Evolutionary conservation across 2,113 vertebrate genomes (phyloP).

Genomic region (Dipodomys merriami): DNA sequence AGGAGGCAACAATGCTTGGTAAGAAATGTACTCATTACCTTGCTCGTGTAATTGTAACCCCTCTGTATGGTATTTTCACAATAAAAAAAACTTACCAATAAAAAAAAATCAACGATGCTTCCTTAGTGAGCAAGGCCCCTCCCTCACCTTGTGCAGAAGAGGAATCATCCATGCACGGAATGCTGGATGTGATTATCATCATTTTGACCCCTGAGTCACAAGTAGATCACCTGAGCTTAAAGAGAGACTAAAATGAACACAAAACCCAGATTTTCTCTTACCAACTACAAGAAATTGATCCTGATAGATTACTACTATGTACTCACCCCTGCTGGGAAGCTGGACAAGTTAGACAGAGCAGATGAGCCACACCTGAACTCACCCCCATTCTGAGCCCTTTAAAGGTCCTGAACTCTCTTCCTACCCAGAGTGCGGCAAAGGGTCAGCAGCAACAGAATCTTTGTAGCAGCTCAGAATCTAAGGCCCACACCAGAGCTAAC

Average conservation of each 20-base stretch:
- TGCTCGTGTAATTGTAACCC: too few relatives aligned
- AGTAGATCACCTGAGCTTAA: too few relatives aligned
- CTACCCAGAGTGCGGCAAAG: too few relatives aligned
- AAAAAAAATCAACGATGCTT: not conserved
- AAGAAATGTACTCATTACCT: too few relatives aligned
- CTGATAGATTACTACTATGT: not conserved
- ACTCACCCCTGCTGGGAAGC: not conserved
- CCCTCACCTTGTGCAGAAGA: not conserved
- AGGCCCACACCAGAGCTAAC: not conserved
- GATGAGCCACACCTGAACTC: not conserved
- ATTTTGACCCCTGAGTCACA: not conserved
- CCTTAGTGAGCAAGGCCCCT: not conserved
- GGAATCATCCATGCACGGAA: not conserved
- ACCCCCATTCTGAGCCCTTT: too few relatives aligned
- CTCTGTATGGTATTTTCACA: too few relatives aligned
- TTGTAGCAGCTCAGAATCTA: not conserved
- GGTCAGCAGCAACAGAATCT: not conserved
- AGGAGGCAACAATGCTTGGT: too few relatives aligned
- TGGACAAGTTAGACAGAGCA: not conserved
- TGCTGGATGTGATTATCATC: not conserved
- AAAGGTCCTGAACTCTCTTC: not conserved
- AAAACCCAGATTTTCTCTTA: not conserved
- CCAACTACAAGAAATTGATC: not conserved
- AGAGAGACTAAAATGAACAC: not conserved
- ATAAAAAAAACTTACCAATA: too few relatives aligned